phyloP scores from a whole-genome alignment of 2,113 vertebrate genomes.

The Cercopithecus mona region DNA sequence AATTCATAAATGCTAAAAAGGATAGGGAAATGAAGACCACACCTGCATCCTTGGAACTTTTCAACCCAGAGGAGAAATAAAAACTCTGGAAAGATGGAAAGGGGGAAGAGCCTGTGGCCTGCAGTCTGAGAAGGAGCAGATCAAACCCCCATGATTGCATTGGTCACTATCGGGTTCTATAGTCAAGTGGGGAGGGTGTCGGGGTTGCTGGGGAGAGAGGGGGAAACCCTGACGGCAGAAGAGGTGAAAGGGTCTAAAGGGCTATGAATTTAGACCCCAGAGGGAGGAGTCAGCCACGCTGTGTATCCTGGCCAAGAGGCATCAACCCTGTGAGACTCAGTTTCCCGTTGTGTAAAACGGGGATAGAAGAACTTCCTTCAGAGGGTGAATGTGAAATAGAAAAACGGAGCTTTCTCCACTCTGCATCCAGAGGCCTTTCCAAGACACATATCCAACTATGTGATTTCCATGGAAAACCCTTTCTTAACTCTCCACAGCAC shows the following conservation, averaged over 20 bases:
- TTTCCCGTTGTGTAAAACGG: background rate
- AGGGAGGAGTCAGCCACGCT: background rate
- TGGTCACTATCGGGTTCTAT: background rate
- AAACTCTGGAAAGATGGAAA: background rate
- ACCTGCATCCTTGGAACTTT: background rate
- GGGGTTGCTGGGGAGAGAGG: no score
- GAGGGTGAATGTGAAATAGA: background rate
- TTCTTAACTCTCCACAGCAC: background rate
- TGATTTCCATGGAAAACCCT: background rate
- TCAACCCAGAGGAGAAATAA: background rate
- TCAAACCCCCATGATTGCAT: fast-evolving
- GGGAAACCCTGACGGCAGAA: fast-evolving
- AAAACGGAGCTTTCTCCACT: background rate
- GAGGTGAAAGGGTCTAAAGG: background rate
- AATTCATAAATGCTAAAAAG: background rate
- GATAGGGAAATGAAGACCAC: background rate
- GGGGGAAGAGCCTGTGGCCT: background rate
- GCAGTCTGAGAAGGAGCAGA: background rate
- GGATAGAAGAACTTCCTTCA: background rate
- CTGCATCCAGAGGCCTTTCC: background rate
- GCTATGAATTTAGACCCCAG: background rate
- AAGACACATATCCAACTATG: background rate
- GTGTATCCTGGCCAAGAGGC: background rate
- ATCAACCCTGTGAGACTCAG: background rate
- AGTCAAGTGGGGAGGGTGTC: fast-evolving